These are phyloP conservation scores for Drosophila yakuba DNA, from an alignment of 1,140 invertebrate species.

Conservation along the genomic window DNA sequence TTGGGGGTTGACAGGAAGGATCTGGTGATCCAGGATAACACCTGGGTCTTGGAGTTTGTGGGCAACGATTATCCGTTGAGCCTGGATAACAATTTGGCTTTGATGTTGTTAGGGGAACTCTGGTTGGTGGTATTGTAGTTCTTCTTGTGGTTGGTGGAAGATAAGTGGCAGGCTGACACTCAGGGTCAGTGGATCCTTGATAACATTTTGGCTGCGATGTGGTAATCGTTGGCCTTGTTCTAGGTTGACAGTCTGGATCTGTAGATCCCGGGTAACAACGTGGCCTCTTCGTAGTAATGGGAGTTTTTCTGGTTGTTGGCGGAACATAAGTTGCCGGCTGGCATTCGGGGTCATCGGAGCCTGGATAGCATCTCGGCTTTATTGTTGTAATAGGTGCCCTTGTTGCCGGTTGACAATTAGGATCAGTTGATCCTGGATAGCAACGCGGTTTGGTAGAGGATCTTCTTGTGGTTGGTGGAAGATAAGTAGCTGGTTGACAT, in stretches of 20 bases:
- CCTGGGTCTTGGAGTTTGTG: conserved; percentile 12
- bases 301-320: conserved; percentile 16
- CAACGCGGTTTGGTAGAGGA: conserved; percentile 18
- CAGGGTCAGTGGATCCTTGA: conserved; percentile 25
- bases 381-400: conserved; percentile 5
- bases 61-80: conserved; percentile 22
- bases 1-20: conserved; percentile 71
- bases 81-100: conserved; percentile 57
- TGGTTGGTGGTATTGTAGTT: conserved; percentile 20
- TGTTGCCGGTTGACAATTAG: conserved; percentile 19
- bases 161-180: conserved; percentile 10
- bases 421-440: conserved; percentile 31
- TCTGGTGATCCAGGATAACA: conserved; percentile 63
- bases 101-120: conserved; percentile 76
- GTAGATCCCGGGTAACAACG: conserved; percentile 38
- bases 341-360: conserved; percentile 81
- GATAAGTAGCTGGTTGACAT: conserved; percentile 67
- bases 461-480: conserved; percentile 27
- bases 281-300: not conserved
- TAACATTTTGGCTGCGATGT: conserved; percentile 23
- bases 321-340: conserved; percentile 51
- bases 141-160: conserved; percentile 10
- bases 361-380: conserved; percentile 64
- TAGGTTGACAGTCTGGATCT: conserved; percentile 28
- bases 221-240: not conserved